phyloP scores from a whole-genome alignment of 2,888 invertebrate genomes.

The Melieria omissa region DNA sequence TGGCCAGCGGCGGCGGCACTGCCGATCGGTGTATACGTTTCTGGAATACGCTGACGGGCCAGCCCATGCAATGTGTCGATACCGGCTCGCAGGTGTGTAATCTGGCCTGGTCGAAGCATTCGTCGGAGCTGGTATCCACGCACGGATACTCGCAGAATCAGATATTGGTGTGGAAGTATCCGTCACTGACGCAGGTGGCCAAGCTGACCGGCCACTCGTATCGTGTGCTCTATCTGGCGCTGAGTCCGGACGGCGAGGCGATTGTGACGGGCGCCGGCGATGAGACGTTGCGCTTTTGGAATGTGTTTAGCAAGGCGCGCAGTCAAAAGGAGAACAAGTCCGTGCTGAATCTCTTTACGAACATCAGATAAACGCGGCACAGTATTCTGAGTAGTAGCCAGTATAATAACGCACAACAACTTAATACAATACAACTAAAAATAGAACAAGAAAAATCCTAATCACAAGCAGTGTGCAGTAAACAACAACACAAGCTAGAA shows the following conservation, averaged over 20 bases:
- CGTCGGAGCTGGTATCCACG: slow-evolving; percentile 96
- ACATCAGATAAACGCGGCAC: slow-evolving; percentile 74
- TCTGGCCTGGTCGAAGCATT: slow-evolving; percentile 98
- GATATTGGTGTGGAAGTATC: slow-evolving; percentile 99
- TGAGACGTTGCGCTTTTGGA: slow-evolving; percentile 98
- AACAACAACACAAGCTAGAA: too few relatives aligned
- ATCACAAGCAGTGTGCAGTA: too few relatives aligned
- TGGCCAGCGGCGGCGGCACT: slow-evolving; percentile 99
- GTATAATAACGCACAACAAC: too few relatives aligned
- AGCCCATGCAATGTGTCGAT: slow-evolving; percentile 98
- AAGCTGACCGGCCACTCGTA: slow-evolving; percentile 97
- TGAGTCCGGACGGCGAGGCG: slow-evolving; percentile 98
- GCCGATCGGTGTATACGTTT: slow-evolving; percentile 96
- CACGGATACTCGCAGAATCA: slow-evolving; percentile 99
- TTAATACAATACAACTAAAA: too few relatives aligned
- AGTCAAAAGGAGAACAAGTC: slow-evolving; percentile 95
- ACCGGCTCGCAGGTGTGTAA: slow-evolving; percentile 99
- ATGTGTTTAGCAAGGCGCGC: slow-evolving; percentile 97
- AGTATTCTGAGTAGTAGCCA: neutral
- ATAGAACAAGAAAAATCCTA: too few relatives aligned
- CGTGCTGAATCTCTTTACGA: slow-evolving; percentile 90
- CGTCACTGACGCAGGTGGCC: slow-evolving; percentile 95
- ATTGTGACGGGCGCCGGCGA: slow-evolving; percentile 99
- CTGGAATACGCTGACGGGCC: slow-evolving; percentile 98
- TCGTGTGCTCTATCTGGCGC: slow-evolving; percentile 92